A percentile compares a stretch with the other conserved stretches of the same genome.
phyloP scores from a whole-genome alignment of 1,140 invertebrate species.

The Solen grandis region DNA sequence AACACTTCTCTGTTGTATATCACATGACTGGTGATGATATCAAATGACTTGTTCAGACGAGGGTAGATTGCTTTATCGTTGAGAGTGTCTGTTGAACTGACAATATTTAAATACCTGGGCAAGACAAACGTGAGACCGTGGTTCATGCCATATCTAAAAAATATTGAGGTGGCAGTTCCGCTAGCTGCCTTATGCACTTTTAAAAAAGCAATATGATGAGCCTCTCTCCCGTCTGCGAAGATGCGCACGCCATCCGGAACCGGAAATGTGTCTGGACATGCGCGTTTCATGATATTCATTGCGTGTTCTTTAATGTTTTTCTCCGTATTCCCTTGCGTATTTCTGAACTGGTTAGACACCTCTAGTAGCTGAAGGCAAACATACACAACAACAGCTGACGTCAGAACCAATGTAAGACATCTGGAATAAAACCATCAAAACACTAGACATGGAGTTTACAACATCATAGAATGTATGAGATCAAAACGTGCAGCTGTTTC shows the following conservation, averaged over 20 bases:
- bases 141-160: conserved; percentile 65
- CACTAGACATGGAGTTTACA: too few species aligned
- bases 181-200: conserved; percentile 75
- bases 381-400: neutral
- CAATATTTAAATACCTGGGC: conserved; percentile 56
- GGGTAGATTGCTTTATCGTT: conserved; percentile 35
- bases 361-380: neutral
- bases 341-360: conserved; percentile 2
- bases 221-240: conserved; percentile 41
- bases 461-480: too few species aligned
- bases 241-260: conserved; percentile 40
- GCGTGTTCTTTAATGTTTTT: conserved; percentile 1
- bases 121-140: conserved; percentile 66
- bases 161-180: conserved; percentile 68
- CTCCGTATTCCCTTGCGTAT: neutral
- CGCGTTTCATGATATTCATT: conserved; percentile 4
- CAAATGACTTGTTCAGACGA: conserved; percentile 48
- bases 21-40: conserved; percentile 71
- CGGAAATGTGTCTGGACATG: conserved; percentile 17
- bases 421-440: conserved; percentile 8
- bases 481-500: too few species aligned
- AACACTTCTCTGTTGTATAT: conserved; percentile 64
- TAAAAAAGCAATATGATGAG: conserved; percentile 66
- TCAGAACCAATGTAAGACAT: neutral
- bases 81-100: conserved; percentile 43